Evolutionary conservation across 2,888 invertebrate species (phyloP).

Genomic region (Enchytraeus crypticus): DNA sequence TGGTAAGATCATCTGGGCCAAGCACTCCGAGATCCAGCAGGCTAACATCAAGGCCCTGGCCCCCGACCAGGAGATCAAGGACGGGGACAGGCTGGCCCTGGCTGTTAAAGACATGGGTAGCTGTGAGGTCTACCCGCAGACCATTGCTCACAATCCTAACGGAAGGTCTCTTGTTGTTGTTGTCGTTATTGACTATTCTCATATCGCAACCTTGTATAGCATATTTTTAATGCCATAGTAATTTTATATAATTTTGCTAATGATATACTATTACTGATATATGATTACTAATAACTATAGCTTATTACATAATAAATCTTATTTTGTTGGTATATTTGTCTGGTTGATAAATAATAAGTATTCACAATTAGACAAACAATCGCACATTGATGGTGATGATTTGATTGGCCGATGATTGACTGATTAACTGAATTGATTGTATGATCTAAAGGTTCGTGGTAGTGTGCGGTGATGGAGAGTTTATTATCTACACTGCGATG

Average conservation of each 20-base stretch:
- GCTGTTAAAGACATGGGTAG: constrained; percentile 97
- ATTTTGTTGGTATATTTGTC: too few species aligned
- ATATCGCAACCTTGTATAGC: too few species aligned
- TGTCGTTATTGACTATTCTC: too few species aligned
- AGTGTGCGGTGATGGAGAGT: constrained; percentile 98
- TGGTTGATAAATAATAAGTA: too few species aligned
- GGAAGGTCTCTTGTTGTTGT: constrained; percentile 69
- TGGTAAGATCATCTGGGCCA: constrained; percentile 98
- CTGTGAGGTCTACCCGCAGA: constrained; percentile 98
- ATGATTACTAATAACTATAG: too few species aligned
- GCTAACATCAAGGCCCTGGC: constrained; percentile 66
- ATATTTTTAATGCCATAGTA: background rate
- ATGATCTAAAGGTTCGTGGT: constrained; percentile 70
- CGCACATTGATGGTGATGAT: too few species aligned
- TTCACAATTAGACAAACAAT: too few species aligned
- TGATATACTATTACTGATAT: background rate
- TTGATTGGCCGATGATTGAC: background rate
- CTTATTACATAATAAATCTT: too few species aligned
- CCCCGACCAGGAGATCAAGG: constrained; percentile 58
- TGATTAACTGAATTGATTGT: background rate
- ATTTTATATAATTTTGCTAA: background rate
- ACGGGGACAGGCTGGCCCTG: constrained; percentile 84
- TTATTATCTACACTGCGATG: constrained; percentile 99
- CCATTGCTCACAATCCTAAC: constrained; percentile 94
- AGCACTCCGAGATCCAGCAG: constrained; percentile 96